Conservation (phyloP, 2,888 invertebrate genomes). For the Diloba caeruleocephala region DNA sequence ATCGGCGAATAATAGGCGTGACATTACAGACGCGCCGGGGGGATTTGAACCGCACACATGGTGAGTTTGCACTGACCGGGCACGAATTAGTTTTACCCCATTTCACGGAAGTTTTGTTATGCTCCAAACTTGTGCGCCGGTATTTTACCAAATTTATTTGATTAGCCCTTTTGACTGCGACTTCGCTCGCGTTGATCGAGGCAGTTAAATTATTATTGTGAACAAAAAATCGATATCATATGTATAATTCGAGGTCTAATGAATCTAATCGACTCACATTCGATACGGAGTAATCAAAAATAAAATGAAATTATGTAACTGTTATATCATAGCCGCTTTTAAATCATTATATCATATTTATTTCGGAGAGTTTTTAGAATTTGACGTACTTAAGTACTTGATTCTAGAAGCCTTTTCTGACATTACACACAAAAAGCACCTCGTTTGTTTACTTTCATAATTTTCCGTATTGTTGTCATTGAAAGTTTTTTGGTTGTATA, state of each 20-base stretch:
- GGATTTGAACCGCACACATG: conserved; percentile 85
- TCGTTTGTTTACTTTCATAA: no score
- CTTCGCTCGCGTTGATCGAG: conserved; percentile 6
- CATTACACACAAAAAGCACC: no score
- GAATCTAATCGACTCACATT: conserved; percentile 19
- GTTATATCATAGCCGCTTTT: no score
- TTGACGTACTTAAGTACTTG: no score
- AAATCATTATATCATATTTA: no score
- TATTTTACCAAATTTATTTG: conserved; percentile 40
- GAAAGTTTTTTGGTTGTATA: no score
- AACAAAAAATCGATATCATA: conserved; percentile 28
- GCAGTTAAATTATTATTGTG: conserved; percentile 13
- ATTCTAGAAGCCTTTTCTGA: no score
- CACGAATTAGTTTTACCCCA: conserved; percentile 84
- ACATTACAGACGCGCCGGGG: conserved; percentile 79
- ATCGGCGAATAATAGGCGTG: conserved; percentile 87
- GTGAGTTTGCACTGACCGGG: conserved; percentile 68
- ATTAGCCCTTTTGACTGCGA: conserved; percentile 5
- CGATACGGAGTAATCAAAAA: conserved; percentile 21
- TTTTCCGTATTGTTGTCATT: no score
- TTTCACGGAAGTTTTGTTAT: conserved; percentile 85
- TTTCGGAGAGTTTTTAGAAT: no score
- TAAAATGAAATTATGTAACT: conserved; percentile 1
- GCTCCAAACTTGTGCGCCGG: conserved; percentile 61
- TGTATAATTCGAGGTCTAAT: conserved; percentile 7